A percentile compares a stretch with the other conserved stretches of the same genome.
Conservation (phyloP, 35 echinoderm and acorn worm species). For the Ophioderma brevispina region DNA sequence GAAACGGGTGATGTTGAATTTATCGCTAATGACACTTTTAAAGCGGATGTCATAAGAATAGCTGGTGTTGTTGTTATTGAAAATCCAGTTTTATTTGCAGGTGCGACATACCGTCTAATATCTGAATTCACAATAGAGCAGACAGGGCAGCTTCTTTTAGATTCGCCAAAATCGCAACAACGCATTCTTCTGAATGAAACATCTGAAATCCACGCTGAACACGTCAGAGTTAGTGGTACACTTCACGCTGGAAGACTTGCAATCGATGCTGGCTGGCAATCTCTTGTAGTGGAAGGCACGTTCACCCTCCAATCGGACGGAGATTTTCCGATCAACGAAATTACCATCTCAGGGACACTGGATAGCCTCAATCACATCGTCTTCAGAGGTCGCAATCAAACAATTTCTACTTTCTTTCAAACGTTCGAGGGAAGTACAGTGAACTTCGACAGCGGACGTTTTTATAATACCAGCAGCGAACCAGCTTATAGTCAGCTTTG, state of each 20-base stretch:
- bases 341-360: slow-evolving; percentile 34
- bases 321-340: slow-evolving; percentile 3
- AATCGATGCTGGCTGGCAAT: slow-evolving; percentile 30
- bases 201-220: slow-evolving; percentile 31
- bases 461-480: background rate
- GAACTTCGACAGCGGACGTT: slow-evolving; percentile 27
- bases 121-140: background rate
- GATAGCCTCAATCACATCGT: slow-evolving; percentile 44
- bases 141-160: slow-evolving; percentile 14
- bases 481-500: slow-evolving; percentile 24
- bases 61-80: background rate
- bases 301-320: slow-evolving; percentile 40
- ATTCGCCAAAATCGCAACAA: background rate
- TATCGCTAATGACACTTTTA: slow-evolving; percentile 31
- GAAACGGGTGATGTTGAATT: slow-evolving; percentile 27
- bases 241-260: slow-evolving; percentile 25
- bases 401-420: background rate
- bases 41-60: slow-evolving; percentile 19
- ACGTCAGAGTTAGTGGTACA: slow-evolving; percentile 21
- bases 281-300: slow-evolving; percentile 16
- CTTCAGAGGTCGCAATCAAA: slow-evolving; percentile 10
- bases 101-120: background rate
- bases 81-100: background rate
- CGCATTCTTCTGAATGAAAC: background rate
- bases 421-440: slow-evolving; percentile 24